Conservation (phyloP, 2,113 vertebrate genomes). For the Lasiurus cinereus region DNA sequence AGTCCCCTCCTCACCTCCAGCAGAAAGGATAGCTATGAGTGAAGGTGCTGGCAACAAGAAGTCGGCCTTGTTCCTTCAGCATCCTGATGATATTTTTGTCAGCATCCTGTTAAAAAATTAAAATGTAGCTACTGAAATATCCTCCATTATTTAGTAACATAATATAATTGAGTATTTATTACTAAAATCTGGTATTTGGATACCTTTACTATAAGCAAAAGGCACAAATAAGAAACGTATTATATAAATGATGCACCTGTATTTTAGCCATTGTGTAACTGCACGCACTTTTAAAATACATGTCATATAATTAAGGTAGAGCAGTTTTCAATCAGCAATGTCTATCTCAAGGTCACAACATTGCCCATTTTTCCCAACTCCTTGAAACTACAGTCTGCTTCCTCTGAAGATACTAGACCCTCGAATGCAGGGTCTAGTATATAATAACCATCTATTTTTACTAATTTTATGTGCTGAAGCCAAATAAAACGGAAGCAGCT, state of each 20-base stretch:
- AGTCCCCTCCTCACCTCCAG: conserved; percentile 92
- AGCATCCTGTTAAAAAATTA: conserved; percentile 90
- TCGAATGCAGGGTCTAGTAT: neutral
- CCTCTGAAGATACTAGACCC: neutral
- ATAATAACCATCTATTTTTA: neutral
- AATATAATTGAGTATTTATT: conserved; percentile 5
- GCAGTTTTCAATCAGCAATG: neutral
- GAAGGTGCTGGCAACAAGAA: conserved; percentile 89
- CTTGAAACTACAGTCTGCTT: neutral
- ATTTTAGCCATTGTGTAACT: neutral
- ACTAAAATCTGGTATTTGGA: conserved; percentile 3
- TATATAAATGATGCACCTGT: neutral
- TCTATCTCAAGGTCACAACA: neutral
- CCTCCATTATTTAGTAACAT: neutral
- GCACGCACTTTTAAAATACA: neutral
- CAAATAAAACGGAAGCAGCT: conserved; percentile 9
- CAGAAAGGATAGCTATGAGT: conserved; percentile 99
- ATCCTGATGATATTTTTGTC: conserved; percentile 96
- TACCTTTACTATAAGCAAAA: neutral
- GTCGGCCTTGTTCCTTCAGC: conserved; percentile 94
- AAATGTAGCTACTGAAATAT: conserved; percentile 12
- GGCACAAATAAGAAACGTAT: neutral
- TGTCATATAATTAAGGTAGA: neutral
- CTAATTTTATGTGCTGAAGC: neutral
- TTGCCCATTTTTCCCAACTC: neutral